phyloP scores from a whole-genome alignment of 1,140 invertebrate species.

The Bombus terrestris region DNA sequence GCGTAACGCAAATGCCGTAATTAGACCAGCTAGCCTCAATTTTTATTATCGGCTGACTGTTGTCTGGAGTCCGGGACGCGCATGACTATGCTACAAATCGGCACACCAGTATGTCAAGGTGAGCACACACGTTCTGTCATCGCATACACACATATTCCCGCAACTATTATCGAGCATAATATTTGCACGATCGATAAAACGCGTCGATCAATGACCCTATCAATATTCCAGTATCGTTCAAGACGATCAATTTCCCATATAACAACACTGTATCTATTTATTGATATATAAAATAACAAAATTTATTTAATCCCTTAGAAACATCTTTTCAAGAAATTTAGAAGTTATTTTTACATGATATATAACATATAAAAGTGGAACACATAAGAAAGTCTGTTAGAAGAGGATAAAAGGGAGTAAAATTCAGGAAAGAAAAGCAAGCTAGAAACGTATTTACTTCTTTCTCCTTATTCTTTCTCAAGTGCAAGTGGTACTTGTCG shows the following conservation, averaged over 20 bases:
- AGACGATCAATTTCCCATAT: too few relatives aligned
- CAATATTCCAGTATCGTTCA: not conserved
- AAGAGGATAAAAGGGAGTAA: not conserved
- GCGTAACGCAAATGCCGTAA: conserved; percentile 49
- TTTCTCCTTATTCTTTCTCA: not conserved
- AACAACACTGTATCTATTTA: not conserved
- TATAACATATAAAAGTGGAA: too few relatives aligned
- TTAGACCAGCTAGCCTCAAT: conserved; percentile 64
- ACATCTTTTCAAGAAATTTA: too few relatives aligned
- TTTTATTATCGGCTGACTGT: conserved; percentile 58
- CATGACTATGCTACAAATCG: conserved; percentile 64
- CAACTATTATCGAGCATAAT: conserved; percentile 27
- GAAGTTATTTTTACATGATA: too few relatives aligned
- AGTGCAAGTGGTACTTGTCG: not conserved
- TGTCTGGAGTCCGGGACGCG: conserved; percentile 54
- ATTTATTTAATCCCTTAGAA: too few relatives aligned
- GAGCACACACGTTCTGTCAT: conserved; percentile 35
- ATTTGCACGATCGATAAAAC: conserved; percentile 52
- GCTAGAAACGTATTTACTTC: not conserved
- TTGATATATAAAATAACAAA: too few relatives aligned
- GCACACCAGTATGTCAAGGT: conserved; percentile 59
- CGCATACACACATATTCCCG: not conserved
- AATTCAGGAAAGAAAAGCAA: not conserved
- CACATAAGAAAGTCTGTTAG: not conserved
- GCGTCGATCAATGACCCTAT: conserved; percentile 4